These are phyloP conservation scores for Iphiclides podalirius DNA, from an alignment of 2,888 invertebrate species.

Conservation along the genomic window DNA sequence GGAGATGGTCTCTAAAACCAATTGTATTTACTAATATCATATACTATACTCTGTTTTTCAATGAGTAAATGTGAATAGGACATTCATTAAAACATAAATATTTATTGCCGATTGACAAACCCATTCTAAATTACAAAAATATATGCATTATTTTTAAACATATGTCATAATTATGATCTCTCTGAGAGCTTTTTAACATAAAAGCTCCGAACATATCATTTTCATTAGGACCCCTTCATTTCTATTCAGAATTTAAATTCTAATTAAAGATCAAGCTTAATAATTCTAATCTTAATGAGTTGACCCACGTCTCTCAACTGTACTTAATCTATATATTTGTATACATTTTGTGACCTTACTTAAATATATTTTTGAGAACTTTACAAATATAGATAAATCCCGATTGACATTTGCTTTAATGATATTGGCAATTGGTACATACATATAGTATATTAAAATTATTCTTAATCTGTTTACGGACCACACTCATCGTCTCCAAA, in stretches of 20 bases:
- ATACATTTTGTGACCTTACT: constrained; percentile 35
- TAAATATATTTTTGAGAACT: constrained; percentile 63
- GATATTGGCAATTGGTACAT: constrained; percentile 22
- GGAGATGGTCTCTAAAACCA: too few species aligned
- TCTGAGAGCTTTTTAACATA: constrained; percentile 27
- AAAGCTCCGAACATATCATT: constrained; percentile 62
- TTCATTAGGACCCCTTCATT: constrained; percentile 47
- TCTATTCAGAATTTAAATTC: constrained; percentile 10
- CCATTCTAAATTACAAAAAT: too few species aligned
- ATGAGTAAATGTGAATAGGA: too few species aligned
- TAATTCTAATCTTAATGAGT: constrained; percentile 21
- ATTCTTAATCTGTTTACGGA: constrained; percentile 37
- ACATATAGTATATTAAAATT: constrained; percentile 28
- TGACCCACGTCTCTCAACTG: constrained; percentile 18
- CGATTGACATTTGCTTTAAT: constrained; percentile 32
- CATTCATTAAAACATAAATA: too few species aligned
- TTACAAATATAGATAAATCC: constrained; percentile 51
- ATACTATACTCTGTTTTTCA: too few species aligned
- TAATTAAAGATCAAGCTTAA: constrained; percentile 9
- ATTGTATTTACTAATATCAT: too few species aligned
- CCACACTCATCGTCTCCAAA: constrained; percentile 24
- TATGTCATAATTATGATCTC: not conserved
- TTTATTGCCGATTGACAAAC: too few species aligned
- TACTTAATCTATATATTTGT: constrained; percentile 17
- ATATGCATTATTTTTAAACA: too few species aligned